Evolutionary conservation across 2,797 vertebrate species (phyloP).

Genomic region (Lepilemur septentrionalis): DNA sequence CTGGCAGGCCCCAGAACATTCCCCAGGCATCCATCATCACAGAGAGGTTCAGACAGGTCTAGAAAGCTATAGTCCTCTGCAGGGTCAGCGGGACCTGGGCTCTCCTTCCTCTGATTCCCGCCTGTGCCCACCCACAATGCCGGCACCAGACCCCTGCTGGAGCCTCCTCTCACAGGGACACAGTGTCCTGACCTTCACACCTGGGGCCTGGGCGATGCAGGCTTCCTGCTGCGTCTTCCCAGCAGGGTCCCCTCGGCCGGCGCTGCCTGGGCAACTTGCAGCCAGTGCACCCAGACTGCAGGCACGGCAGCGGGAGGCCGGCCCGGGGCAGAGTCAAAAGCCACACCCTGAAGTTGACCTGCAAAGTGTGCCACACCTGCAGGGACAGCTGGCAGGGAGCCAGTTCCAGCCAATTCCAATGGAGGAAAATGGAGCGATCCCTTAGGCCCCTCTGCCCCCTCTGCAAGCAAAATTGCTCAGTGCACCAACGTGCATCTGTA

Average conservation of each 20-base stretch:
- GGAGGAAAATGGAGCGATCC: rapidly evolving
- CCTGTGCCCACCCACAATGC: neutral
- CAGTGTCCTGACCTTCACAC: rapidly evolving
- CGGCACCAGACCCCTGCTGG: neutral
- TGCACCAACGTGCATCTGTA: neutral
- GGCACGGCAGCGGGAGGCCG: neutral
- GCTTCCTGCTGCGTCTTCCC: too few relatives aligned
- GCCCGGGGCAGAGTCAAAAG: neutral
- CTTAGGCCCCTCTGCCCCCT: rapidly evolving
- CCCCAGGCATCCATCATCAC: too few relatives aligned
- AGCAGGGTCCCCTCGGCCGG: neutral
- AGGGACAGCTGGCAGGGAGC: too few relatives aligned
- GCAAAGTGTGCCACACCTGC: neutral
- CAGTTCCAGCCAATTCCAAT: neutral
- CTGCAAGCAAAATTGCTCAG: neutral
- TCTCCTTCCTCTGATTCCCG: too few relatives aligned
- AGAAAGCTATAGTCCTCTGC: neutral
- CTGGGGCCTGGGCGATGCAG: too few relatives aligned
- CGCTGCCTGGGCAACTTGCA: neutral
- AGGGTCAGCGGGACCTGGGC: too few relatives aligned
- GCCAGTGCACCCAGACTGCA: neutral
- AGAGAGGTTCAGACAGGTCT: neutral
- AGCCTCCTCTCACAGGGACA: neutral
- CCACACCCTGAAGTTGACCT: neutral
- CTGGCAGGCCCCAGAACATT: neutral